Base-by-base conservation (phyloP, 2,888 invertebrate genomes). In the Choristoneura rosaceana region DNA sequence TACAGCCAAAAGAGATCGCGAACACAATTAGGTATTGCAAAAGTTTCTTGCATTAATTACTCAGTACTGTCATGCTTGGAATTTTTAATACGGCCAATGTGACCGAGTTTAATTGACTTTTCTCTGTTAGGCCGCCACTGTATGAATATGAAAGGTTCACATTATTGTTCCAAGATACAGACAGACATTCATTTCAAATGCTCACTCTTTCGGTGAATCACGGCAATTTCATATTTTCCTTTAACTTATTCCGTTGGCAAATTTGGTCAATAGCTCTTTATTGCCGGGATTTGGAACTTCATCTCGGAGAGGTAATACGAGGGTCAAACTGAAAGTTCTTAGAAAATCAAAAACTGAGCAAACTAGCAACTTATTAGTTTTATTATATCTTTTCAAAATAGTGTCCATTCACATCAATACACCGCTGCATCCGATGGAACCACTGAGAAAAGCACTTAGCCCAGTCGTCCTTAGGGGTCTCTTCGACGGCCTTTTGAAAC, bases 131-230 rank as follows among this genome's bases (percentile, higher is more conserved):
- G 38, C 60, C 17, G 52, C 67, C 43, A 55, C 61, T 34, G 47
- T 58, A 71, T 71, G 67, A 47, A 62, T 71, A 68, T 62, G 67
- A 63, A 67, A 67, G 71, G 71, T 62, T 71, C 71, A 45, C 71
- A 62, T 66, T 67, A 67, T 71, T 71, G 62, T 71, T 58, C 25
- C 25, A 62, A 33, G 71, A 67, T 43, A 33, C 67, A 62, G 12
- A 62, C 58, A 71, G 67, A 62, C 55, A 63, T 67, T 67, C 71
- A 58, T 63, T 58, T 58, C 55, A 63, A 62, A 64, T 62, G 52
- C 45, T 58, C 62, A 62, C 67, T 71, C 67, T 71, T 71, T 67
- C 71, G 63, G 62, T 62, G 67, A 67, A 47, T 71, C 67, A 55
- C 38, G 25, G 43, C 62, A 17, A 15, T 62, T 15, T 15, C 14